Base-by-base conservation (phyloP, 2,888 invertebrate species). In the Cancer borealis region DNA sequence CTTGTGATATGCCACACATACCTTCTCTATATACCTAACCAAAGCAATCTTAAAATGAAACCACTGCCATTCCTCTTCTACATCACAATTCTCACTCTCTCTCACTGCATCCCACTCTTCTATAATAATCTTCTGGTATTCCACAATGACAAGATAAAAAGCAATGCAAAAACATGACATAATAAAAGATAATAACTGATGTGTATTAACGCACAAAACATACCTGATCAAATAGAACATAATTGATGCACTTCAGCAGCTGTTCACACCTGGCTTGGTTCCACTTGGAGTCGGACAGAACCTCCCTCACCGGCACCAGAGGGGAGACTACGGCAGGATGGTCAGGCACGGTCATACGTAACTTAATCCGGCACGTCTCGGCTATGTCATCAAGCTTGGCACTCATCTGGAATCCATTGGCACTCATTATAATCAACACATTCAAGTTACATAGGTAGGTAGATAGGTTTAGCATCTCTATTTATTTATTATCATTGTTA, bases 191-290 rank as follows among this genome's bases (percentile, higher is more conserved):
- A 54, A 54, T 10, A 79, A 10, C 73, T 79, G 6, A 47, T 0
- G 6, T 45, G 79, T 39, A 46, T 47, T 26, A n/a, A 21, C 60
- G 17, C 3, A 60, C 17, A 17, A 60, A 60, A 60, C 92, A 30
- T 95, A 95, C 95, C 88, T 95, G 91, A 73, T 45, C 21, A 91
- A 92, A 95, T 46, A 95, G 54, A 0, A 95, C 79, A 88, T 95
- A 60, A 88, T 94, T 95, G 89, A 95, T 88, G 66, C 92, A 95
- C 45, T 92, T 92, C 39, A 95, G 92, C 46, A 95, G 84, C 87
- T 95, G 92, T 5, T 73, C 21, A 73, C 93, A 94, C 30, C 92
- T 92, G 26, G 87, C 66, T 14, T 84, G 39, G 8, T 89, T 49
- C 95, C 95, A 95, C 47, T 49, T 49, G 17, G 92, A 92, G 21